A percentile compares a stretch with the other conserved stretches of the same genome.
These are phyloP conservation scores for Chunga burmeisteri DNA, from an alignment of 2,113 vertebrate genomes.

Conservation along the genomic window DNA sequence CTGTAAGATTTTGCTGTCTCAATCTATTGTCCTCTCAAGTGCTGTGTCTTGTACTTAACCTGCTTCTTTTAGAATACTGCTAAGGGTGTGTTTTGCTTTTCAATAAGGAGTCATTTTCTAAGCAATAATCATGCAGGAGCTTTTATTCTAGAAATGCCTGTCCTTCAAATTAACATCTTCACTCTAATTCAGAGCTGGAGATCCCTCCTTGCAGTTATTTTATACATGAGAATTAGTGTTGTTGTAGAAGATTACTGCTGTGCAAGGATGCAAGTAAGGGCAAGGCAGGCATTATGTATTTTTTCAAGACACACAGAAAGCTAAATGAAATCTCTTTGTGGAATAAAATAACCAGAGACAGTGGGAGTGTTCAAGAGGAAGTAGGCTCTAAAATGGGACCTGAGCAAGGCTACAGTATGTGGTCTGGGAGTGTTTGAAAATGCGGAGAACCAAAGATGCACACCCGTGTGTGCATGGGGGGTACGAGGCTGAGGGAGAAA, in stretches of 20 bases:
- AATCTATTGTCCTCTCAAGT: neutral
- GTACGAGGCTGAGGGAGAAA: neutral
- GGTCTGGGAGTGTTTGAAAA: neutral
- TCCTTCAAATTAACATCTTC: neutral
- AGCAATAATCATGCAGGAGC: neutral
- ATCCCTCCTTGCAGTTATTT: neutral
- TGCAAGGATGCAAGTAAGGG: neutral
- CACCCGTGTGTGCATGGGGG: fast-evolving
- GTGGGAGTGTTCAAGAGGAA: neutral
- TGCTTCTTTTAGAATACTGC: neutral
- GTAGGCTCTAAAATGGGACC: neutral
- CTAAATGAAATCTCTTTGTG: neutral
- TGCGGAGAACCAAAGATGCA: neutral
- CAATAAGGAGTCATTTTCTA: neutral
- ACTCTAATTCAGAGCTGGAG: neutral
- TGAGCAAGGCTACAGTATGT: neutral
- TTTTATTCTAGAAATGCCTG: neutral
- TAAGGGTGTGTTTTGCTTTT: neutral
- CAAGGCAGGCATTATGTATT: neutral
- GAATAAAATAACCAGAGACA: neutral
- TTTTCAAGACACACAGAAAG: neutral
- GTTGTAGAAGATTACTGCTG: neutral
- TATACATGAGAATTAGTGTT: neutral
- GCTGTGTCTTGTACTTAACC: neutral
- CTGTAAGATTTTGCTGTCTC: neutral